Base-by-base conservation (phyloP, 2,888 invertebrate species). In the Morpho helenor region DNA sequence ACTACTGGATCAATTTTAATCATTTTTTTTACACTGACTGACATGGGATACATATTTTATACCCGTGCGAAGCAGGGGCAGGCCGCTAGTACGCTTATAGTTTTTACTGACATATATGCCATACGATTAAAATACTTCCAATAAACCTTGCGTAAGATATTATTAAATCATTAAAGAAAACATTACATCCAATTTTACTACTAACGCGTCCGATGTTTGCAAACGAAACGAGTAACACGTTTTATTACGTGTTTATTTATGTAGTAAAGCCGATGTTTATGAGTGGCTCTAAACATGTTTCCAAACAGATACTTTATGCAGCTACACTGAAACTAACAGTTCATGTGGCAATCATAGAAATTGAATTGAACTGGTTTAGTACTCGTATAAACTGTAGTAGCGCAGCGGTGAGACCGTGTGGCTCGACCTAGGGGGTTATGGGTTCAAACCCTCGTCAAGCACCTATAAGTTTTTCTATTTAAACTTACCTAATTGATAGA, bases 171-270 rank as follows among this genome's bases (percentile, higher is more conserved):
- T 23, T 48, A 48, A 31, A 48, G 23, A 31, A 8, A 31, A 48
- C 41, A 47, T 53, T 47, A 53, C 22, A 53, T 16, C 22, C 40
- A 40, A 8, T 46, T 53, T 53, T 41, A 53, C 52, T 41, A 40
- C 8, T 8, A 41, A 41, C 53, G 53, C 41, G 53, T 40, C 22
- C 49, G 55, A 41, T 61, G 59, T 61, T 61, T 59, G 56, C 61
- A 52, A 59, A 56, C 61, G 55, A 50, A 51, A 40, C 49, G 50
- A 63, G 64, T 62, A 60, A 58, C 62, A 57, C 53, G 62, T 65
- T 68, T 68, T 66, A 67, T 62, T 60, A 59, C 58, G 39, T 61
- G 64, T 65, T 63, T 66, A 65, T 68, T 68, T 66, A 61, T 63
- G 58, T 55, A 52, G 63, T 65, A 61, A 63, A 63, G 56, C 56